Percentiles rank a stretch among this genome's conserved stretches.
Evolutionary conservation across 2,113 vertebrate genomes (phyloP).

Genomic region (Himantopus leucocephalus): DNA sequence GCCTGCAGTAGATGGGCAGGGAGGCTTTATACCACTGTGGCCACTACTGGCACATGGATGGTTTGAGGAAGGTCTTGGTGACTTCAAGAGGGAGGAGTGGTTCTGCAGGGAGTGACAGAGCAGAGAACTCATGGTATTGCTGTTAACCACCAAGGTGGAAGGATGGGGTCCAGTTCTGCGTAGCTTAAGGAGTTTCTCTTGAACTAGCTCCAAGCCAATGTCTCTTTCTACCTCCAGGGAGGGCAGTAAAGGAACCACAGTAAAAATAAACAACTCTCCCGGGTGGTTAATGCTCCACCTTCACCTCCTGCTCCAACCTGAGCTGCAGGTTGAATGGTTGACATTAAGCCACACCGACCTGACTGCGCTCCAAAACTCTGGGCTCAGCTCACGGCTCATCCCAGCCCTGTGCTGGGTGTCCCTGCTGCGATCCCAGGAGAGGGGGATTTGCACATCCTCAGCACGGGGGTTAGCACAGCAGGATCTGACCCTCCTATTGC

Average conservation of each 20-base stretch:
- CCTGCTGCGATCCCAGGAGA: background rate
- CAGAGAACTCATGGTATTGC: background rate
- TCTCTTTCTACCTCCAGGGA: background rate
- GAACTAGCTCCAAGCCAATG: background rate
- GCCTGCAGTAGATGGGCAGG: background rate
- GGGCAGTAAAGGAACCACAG: background rate
- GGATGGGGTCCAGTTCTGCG: accelerated
- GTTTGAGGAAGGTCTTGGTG: background rate
- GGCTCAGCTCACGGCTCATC: background rate
- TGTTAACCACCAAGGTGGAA: background rate
- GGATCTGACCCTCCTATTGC: background rate
- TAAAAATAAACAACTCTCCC: background rate
- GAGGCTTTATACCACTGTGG: background rate
- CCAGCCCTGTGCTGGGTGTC: accelerated
- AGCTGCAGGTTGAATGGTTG: background rate
- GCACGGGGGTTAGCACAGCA: background rate
- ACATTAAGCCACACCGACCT: background rate
- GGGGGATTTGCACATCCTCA: background rate
- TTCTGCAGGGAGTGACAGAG: background rate
- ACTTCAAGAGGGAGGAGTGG: background rate
- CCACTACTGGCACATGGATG: background rate
- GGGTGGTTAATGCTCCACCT: background rate
- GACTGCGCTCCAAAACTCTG: background rate
- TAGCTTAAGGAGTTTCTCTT: background rate
- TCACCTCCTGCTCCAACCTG: background rate